These are phyloP conservation scores for Terrapene triunguis DNA, from an alignment of 2,113 vertebrate species.

Conservation along the genomic window DNA sequence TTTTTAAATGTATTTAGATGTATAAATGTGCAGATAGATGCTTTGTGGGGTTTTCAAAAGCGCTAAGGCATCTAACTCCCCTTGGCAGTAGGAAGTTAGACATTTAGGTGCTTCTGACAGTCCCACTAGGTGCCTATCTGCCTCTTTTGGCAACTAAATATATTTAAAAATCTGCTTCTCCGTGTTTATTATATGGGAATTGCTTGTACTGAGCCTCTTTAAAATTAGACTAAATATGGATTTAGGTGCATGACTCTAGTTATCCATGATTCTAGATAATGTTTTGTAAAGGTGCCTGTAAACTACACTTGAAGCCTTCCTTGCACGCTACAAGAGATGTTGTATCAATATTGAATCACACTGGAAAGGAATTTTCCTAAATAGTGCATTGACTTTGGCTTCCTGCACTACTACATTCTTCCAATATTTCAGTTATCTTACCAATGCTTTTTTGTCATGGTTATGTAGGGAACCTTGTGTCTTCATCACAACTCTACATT, in stretches of 20 bases:
- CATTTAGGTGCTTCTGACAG: background rate
- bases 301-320: background rate
- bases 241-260: background rate
- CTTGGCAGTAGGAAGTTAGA: background rate
- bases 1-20: background rate
- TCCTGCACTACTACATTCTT: constrained; percentile 22
- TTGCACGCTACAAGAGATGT: background rate
- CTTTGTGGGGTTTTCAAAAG: background rate
- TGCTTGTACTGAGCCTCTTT: background rate
- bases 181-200: background rate
- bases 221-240: background rate
- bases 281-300: background rate
- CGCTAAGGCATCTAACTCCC: background rate
- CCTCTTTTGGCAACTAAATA: background rate
- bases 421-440: constrained; percentile 1
- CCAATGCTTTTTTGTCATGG: constrained; percentile 31
- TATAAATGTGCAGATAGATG: background rate
- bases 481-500: constrained; percentile 27
- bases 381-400: constrained; percentile 20
- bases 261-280: background rate
- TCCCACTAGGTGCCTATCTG: background rate
- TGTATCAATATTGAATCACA: constrained; percentile 12
- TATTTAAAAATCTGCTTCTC: background rate
- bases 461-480: background rate
- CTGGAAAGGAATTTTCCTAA: constrained; percentile 51